Base-by-base conservation (phyloP, 2,113 vertebrate genomes). In the Oryzias curvinotus region DNA sequence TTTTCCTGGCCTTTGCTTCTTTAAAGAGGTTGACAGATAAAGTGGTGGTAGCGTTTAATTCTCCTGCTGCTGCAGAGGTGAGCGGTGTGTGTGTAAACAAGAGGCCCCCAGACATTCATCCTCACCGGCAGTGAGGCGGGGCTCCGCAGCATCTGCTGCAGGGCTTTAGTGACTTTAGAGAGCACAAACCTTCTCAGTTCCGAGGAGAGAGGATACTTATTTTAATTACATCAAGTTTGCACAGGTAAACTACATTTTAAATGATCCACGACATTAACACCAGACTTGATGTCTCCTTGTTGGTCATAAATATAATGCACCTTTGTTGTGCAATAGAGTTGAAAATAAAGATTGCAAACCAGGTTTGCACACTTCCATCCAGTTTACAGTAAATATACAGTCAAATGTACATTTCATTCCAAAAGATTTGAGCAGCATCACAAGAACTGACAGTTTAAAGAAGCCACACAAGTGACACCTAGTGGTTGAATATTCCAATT, bases 101-200 rank as follows among this genome's bases (percentile, higher is more conserved):
- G 78, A 75, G 71, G 82, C 86, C 84, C 84, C 64, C 45, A 41
- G 59, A 70, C 55, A 47, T 50, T 73, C 61, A 45, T 63, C 64
- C 52, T 65, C 49, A 65, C 65, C 52, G 47, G 49, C 18, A 57
- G 62, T 3, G 0, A 26, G 43, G 36, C 46, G 44, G 60, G 50
- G 52, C 57, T 42, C n/a, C 45, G 13, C 47, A 28, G 55, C 52
- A 66, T 58, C 56, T 64, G 75, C 61, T 72, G 47, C 47, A 19
- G 14, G 21, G 21, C 21, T 23, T 23, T 23, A 3, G 21, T 14
- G 0, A 14, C 18, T 70, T 64, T 14, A 61, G 49, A 68, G 52
- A 1, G 17, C 62, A 56, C 52, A 41, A 44, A 58, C 17, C 36
- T 44, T 60, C 23, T 42, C 41, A 19, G 14, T 15, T 43, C 6